Percentiles rank a stretch among this genome's conserved stretches.
These are phyloP conservation scores for Sebastes diaconus DNA, from an alignment of 2,797 vertebrate species.

Conservation along the genomic window DNA sequence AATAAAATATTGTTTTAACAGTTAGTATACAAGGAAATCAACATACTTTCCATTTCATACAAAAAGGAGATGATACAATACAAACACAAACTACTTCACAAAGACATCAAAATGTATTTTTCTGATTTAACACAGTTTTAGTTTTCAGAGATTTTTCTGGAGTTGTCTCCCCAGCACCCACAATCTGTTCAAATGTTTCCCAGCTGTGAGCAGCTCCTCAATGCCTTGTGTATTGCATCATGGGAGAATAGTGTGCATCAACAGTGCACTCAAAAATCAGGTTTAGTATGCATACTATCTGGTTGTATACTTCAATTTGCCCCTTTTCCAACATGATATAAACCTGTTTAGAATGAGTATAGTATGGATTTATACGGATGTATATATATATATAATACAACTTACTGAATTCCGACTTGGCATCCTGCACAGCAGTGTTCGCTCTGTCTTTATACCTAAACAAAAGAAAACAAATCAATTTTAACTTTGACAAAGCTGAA, in stretches of 20 bases:
- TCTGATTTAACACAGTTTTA: background rate
- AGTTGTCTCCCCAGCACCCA: too few species aligned
- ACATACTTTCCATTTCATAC: background rate
- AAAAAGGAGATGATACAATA: background rate
- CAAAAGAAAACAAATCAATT: slow-evolving; percentile 13
- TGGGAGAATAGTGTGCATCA: background rate
- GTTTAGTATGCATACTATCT: background rate
- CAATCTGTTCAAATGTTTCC: background rate
- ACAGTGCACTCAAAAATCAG: background rate
- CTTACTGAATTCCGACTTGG: slow-evolving; percentile 83
- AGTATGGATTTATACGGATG: background rate
- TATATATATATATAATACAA: slow-evolving; percentile 11
- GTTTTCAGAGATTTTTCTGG: too few species aligned
- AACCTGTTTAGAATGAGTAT: background rate
- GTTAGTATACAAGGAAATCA: background rate
- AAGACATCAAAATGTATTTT: background rate
- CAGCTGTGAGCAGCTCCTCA: background rate
- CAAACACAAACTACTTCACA: background rate
- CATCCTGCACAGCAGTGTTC: slow-evolving; percentile 74
- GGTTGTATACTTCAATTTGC: background rate
- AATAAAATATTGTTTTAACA: background rate
- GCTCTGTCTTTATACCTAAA: slow-evolving; percentile 80
- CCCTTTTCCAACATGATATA: background rate
- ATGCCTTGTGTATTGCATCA: background rate
- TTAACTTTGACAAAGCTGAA: background rate